phyloP scores from a whole-genome alignment of 2,888 invertebrate genomes.

The Diaphora mendica region DNA sequence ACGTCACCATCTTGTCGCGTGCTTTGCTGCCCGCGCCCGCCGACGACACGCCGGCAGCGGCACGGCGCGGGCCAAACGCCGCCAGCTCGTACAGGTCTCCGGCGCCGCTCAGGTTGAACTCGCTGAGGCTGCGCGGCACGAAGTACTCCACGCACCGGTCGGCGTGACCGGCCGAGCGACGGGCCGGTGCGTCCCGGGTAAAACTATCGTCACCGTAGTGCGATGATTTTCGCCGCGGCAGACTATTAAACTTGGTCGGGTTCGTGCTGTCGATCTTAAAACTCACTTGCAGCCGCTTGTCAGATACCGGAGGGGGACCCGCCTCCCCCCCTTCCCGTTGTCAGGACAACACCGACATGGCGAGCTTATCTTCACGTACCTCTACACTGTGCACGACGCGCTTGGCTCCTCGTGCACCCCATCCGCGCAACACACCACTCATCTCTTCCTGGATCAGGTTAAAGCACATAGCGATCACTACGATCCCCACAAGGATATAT shows the following conservation, averaged over 20 bases:
- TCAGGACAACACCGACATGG: conserved; percentile 86
- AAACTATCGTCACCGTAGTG: conserved; percentile 81
- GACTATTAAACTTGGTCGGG: conserved; percentile 85
- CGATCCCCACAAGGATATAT: conserved; percentile 94
- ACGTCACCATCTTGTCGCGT: conserved; percentile 91
- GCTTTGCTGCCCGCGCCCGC: conserved; percentile 54
- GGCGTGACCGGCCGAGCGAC: conserved; percentile 87
- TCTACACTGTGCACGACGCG: conserved; percentile 80
- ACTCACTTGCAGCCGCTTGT: conserved; percentile 70
- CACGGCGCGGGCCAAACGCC: conserved; percentile 54
- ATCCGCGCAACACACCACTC: conserved; percentile 60
- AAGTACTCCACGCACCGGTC: conserved; percentile 92
- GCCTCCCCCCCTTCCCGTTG: conserved; percentile 77
- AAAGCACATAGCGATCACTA: conserved; percentile 95
- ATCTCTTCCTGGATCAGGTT: conserved; percentile 94
- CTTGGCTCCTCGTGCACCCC: conserved; percentile 63
- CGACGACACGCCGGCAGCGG: conserved; percentile 49
- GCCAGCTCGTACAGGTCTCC: conserved; percentile 57
- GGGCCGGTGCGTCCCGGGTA: conserved; percentile 88
- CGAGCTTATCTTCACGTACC: conserved; percentile 81
- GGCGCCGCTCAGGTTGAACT: conserved; percentile 91
- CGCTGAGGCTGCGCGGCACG: conserved; percentile 93
- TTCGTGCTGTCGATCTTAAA: conserved; percentile 75
- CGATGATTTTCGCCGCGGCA: conserved; percentile 82
- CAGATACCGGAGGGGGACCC: conserved; percentile 65